Base-by-base conservation (phyloP, 2,888 invertebrate genomes). In the Rhaphigaster nebulosa region DNA sequence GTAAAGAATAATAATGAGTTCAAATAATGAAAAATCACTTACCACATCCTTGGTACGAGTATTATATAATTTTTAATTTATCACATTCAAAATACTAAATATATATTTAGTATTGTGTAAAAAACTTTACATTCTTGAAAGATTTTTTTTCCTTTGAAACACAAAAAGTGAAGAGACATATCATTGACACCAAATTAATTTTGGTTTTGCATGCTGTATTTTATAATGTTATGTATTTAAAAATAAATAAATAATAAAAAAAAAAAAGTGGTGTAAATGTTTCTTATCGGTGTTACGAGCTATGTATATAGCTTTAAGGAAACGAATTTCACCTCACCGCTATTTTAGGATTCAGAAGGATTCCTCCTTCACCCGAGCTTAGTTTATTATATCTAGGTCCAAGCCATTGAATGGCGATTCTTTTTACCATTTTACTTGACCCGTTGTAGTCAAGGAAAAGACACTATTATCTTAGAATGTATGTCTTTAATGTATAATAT, bases 381-480 rank as follows among this genome's bases (percentile, higher is more conserved):
- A 87, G 87, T 87, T 54, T n/a, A 52, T 52, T 50, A 56, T 87
- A 87, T 56, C 34, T 87, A 88, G 88, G 88, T 88, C 88, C 88
- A 88, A 88, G 60, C 45, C 60, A 26, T 56, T 41, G 34, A 26
- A 88, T 60, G 41, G 41, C 41, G 26, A 38, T 41, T 88, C 26
- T 54, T 54, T n/a, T 87, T 60, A 60, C 88, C 60, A 60, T 60
- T 65, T 60, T 60, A 60, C 88, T 89, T 76, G 89, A 76, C 89
- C 76, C 60, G 29, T 76, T 10, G 4, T 41, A n/a, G 88, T 89
- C 89, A 76, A 89, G 76, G 70, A 89, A 89, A 89, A 89, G 89
- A 89, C 89, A 89, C 76, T 89, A 89, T 76, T 84, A 76, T 50
- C 88, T 89, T 89, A 89, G 89, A 52, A 70, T 29, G 23, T 76